Base-by-base conservation (phyloP, 2,113 vertebrate species). In the Girardinichthys multiradiatus region DNA sequence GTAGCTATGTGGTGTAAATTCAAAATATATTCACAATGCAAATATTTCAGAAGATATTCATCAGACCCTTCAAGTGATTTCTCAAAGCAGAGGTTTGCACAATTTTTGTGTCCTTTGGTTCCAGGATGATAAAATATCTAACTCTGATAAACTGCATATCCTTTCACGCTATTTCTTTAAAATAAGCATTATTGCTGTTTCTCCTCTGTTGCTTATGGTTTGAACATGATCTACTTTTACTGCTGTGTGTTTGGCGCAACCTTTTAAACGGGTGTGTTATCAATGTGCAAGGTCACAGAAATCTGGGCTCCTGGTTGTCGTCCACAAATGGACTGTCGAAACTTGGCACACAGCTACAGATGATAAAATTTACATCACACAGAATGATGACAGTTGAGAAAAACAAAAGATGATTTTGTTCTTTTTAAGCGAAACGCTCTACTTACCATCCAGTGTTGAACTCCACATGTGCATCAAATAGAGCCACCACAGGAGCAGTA, bases 381-480 rank as follows among this genome's bases (percentile, higher is more conserved):
- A 54, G 19, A 54, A n/a, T 2, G 24, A 35, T 35, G 35, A 35
- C 10, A 2, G 48, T 3, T n/a, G 7, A n/a, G 9, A 21, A 7
- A 54, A 54, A 54, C 9, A 7, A 17, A 45, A 17, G 14, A 42
- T 17, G 39, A 45, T 45, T 17, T 19, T 2, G 17, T 19, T 45
- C 17, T 19, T 5, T 45, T 7, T 45, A 24, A 13, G 37, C 30
- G 57, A 1, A 71, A 66, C 6, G 1, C 21, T 12, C 33, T 35
- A 90, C 95, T 76, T 92, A 98, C 97, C 98, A 99, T 59, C 97
- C 97, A 30, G 92, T 94, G 42, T 94, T 98, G 92, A 99, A 99
- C 83, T 99, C 98, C 84, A 99, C 97, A 0, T 99, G 97, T 33
- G 98, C 97, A 45, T 99, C 98, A 1, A 99, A 99, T 61, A 99